phyloP scores from a whole-genome alignment of 1,140 invertebrate species.

The Episyrphus balteatus region DNA sequence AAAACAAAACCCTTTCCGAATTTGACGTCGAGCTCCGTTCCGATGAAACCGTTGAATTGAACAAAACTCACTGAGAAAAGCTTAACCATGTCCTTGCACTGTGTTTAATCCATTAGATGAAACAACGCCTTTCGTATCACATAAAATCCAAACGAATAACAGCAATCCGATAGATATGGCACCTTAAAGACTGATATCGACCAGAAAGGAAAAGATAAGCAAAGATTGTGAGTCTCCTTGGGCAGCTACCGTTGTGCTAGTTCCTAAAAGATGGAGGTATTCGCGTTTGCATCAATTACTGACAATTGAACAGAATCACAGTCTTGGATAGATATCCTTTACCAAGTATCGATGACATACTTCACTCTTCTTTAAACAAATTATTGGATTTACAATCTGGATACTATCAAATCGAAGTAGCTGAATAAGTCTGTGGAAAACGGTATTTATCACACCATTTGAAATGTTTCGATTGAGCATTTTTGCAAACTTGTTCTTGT shows the following conservation, averaged over 20 bases:
- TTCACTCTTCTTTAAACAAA: too few species aligned
- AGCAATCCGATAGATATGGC: slow-evolving; percentile 12
- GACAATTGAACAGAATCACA: slow-evolving; percentile 26
- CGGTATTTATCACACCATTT: slow-evolving; percentile 35
- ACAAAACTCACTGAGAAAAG: neutral
- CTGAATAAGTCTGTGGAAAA: slow-evolving; percentile 23
- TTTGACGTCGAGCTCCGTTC: too few species aligned
- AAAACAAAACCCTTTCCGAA: too few species aligned
- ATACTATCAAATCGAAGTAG: slow-evolving; percentile 31
- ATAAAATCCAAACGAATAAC: neutral
- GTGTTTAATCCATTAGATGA: too few species aligned
- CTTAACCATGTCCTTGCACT: too few species aligned
- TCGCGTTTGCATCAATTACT: slow-evolving; percentile 30
- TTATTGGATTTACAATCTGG: slow-evolving; percentile 28
- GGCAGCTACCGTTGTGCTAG: slow-evolving; percentile 26
- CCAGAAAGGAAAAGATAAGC: slow-evolving; percentile 8
- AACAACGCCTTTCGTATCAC: too few species aligned
- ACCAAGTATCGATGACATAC: slow-evolving; percentile 20
- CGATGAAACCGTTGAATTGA: too few species aligned
- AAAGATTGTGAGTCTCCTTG: slow-evolving; percentile 25
- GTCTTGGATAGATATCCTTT: slow-evolving; percentile 34
- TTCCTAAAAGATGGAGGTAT: slow-evolving; percentile 21
- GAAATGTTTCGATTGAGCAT: slow-evolving; percentile 31
- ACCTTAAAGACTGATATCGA: slow-evolving; percentile 18
- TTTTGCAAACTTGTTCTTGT: slow-evolving; percentile 10